Base-by-base conservation (phyloP, 2,888 invertebrate genomes). In the Glaucopsyche alexis region DNA sequence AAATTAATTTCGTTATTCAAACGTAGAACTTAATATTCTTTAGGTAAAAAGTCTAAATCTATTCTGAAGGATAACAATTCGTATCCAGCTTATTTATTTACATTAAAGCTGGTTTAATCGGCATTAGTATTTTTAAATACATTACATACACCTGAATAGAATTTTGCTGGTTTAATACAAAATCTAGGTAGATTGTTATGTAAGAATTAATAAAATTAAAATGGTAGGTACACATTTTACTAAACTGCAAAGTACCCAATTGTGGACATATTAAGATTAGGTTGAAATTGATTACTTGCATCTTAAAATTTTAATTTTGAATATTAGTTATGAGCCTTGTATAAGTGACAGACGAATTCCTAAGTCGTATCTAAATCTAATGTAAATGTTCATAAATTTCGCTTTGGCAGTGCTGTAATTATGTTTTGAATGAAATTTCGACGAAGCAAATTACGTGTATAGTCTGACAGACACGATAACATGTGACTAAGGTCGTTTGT, bases 71-170 rank as follows among this genome's bases (percentile, higher is more conserved):
- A 60, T 60, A 60, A 60, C 29, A 38, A 55, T 19, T 19, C 2
- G 60, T 60, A 29, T 29, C 60, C 60, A 60, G 60, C 60, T 60
- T 60, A 29, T 60, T 29, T 7, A 60, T 14, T 60, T 60, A 60
- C 6, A 60, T 60, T 60, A 60, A 60, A 60, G 60, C 60, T 60
- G 60, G 60, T 60, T 60, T 60, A 60, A 60, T 60, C 29, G 60
- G 60, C 60, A 60, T 38, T 38, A 60, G 60, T 67, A 19, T 29
- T 60, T 8, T 47, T 29, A 29, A 29, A 69, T 69, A 49, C 69
- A 69, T 69, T 69, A 69, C 29, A 45, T 69, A 47, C 47, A 29
- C 47, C 69, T 42, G 66, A 66, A 42, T 16, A 40, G n/a, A 16
- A 42, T 8, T 29, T 29, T 8, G 3, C 7, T 42, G 29, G 29